Evolutionary conservation across 1,140 invertebrate genomes (phyloP).

Genomic region (Zaprionus capensis): DNA sequence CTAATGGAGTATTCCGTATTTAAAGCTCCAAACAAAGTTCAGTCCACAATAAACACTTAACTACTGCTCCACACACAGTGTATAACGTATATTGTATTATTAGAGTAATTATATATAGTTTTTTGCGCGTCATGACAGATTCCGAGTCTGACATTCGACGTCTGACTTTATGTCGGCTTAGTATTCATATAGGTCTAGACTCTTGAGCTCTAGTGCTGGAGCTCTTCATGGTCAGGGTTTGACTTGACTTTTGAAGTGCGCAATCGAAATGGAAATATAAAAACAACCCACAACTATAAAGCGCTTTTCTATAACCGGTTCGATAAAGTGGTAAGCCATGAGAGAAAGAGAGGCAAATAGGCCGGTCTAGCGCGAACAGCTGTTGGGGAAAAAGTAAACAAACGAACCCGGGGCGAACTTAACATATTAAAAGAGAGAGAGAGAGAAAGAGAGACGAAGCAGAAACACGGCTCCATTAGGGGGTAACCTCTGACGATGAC

Average conservation of each 20-base stretch:
- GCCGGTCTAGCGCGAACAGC: conserved; percentile 32
- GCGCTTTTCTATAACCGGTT: conserved; percentile 59
- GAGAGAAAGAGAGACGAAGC: background rate
- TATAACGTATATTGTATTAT: conserved; percentile 12
- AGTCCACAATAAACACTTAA: conserved; percentile 11
- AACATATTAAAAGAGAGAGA: background rate
- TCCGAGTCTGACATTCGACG: conserved; percentile 16
- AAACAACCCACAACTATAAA: conserved; percentile 10
- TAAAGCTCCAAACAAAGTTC: conserved; percentile 17
- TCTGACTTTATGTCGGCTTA: background rate
- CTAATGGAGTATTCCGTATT: background rate
- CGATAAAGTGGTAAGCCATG: background rate
- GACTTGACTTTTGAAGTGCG: background rate
- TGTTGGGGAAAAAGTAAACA: conserved; percentile 49
- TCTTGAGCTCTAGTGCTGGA: conserved; percentile 17
- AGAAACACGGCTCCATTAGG: conserved; percentile 11
- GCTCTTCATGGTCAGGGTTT: conserved; percentile 69
- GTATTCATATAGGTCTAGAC: background rate
- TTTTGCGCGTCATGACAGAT: conserved; percentile 11
- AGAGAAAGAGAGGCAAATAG: background rate
- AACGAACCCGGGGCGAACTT: conserved; percentile 43
- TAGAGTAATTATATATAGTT: conserved; percentile 10
- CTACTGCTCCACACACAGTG: background rate
- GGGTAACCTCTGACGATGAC: conserved; percentile 7
- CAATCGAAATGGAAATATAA: background rate